These are phyloP conservation scores for Aphelinus certus DNA, from an alignment of 1,140 invertebrate genomes.

Conservation along the genomic window DNA sequence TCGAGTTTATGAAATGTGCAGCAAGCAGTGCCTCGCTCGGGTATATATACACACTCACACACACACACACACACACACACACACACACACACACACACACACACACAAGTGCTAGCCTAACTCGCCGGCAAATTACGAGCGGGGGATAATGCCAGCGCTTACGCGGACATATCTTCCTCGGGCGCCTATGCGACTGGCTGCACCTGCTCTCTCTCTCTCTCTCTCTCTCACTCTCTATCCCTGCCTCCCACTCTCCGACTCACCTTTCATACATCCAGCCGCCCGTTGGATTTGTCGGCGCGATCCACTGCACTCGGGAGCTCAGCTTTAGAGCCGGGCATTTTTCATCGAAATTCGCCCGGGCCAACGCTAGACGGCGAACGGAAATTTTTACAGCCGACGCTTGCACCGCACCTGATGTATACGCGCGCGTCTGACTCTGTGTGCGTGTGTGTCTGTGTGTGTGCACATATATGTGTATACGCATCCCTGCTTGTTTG, in stretches of 20 bases:
- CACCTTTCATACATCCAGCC: not conserved
- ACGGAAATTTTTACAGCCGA: constrained; percentile 4
- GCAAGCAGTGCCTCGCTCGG: not conserved
- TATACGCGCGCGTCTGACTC: not conserved
- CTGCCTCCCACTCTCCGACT: not conserved
- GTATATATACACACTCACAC: no score
- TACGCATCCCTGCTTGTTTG: constrained; percentile 4
- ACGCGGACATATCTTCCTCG: constrained; percentile 42
- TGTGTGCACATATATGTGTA: no score
- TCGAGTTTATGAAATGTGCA: constrained; percentile 2
- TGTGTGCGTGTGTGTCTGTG: no score
- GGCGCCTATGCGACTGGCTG: not conserved
- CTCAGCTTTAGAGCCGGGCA: constrained; percentile 24
- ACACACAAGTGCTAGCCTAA: constrained; percentile 40
- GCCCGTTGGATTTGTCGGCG: no score
- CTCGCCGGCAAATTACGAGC: constrained; percentile 56
- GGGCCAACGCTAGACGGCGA: not conserved
- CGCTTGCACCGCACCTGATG: constrained; percentile 5
- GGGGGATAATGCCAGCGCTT: constrained; percentile 50
- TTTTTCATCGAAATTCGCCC: constrained; percentile 26
- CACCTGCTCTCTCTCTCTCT: not conserved
- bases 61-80: not conserved
- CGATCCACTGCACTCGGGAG: no score
- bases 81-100: no score
- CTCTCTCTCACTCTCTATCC: no score